Conservation (phyloP, 1,140 invertebrate species). For the Nixonia krombeini region DNA sequence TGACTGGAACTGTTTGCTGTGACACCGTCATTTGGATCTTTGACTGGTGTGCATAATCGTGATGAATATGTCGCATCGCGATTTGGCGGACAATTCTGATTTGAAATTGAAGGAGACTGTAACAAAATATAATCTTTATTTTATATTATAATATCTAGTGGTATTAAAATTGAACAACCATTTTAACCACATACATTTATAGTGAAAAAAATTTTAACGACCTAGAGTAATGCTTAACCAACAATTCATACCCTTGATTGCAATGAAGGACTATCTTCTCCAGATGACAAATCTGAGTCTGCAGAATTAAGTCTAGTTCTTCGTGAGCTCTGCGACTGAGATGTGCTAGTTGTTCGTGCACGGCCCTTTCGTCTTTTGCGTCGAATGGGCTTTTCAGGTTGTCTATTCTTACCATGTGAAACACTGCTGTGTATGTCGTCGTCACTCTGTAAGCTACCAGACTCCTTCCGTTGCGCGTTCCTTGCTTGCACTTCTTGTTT, state of each 20-base stretch:
- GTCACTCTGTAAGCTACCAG: constrained; percentile 69
- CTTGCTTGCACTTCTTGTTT: constrained; percentile 79
- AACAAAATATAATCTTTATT: constrained; percentile 3
- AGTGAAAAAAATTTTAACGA: too few species aligned
- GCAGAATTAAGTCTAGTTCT: constrained; percentile 79
- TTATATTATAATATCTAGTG: too few species aligned
- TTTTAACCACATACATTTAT: too few species aligned
- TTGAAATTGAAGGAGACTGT: constrained; percentile 59
- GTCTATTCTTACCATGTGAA: constrained; percentile 50
- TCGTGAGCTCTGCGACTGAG: constrained; percentile 69
- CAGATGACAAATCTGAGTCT: constrained; percentile 81
- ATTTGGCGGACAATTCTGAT: constrained; percentile 54
- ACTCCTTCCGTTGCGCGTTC: constrained; percentile 73
- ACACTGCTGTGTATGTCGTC: constrained; percentile 55
- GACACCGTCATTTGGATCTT: constrained; percentile 35
- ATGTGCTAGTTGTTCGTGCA: constrained; percentile 75
- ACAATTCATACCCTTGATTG: constrained; percentile 57
- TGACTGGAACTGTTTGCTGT: constrained; percentile 19
- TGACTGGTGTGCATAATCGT: constrained; percentile 57
- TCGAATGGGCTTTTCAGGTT: constrained; percentile 67
- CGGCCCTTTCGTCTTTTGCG: constrained; percentile 75
- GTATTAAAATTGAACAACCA: too few species aligned
- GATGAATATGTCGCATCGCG: constrained; percentile 53
- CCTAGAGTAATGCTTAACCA: too few species aligned
- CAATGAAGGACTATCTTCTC: constrained; percentile 76